Evolutionary conservation across 2,888 invertebrate species (phyloP).

Genomic region (Euplexia lucipara): DNA sequence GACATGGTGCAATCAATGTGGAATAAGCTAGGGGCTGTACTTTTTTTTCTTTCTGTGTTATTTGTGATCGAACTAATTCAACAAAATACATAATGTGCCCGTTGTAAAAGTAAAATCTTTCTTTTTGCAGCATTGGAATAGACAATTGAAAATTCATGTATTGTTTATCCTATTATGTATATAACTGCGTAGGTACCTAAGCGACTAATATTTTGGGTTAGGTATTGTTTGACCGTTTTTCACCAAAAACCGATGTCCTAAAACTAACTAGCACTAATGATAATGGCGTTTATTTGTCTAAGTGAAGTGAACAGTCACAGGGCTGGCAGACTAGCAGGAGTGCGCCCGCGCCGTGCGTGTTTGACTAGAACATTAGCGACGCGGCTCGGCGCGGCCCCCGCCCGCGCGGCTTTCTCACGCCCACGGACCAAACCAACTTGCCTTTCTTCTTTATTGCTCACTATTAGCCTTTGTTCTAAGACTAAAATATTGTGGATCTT

Average conservation of each 20-base stretch:
- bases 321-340: conserved; percentile 58
- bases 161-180: too few relatives aligned
- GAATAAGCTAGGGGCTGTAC: background rate
- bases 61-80: too few relatives aligned
- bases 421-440: conserved; percentile 73
- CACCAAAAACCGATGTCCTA: conserved; percentile 16
- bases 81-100: too few relatives aligned
- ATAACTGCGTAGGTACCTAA: too few relatives aligned
- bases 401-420: conserved; percentile 86
- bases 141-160: too few relatives aligned
- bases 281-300: conserved; percentile 50
- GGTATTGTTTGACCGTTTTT: conserved; percentile 16
- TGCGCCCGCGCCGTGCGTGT: conserved; percentile 74
- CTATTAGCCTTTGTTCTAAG: conserved; percentile 66
- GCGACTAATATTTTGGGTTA: background rate
- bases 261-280: conserved; percentile 54
- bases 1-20: background rate
- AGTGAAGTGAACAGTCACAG: conserved; percentile 55
- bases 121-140: too few relatives aligned
- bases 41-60: too few relatives aligned
- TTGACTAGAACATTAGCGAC: conserved; percentile 83
- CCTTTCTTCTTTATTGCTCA: conserved; percentile 82
- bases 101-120: too few relatives aligned
- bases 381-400: conserved; percentile 70
- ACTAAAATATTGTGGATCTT: conserved; percentile 58